A percentile compares a stretch with the other conserved stretches of the same genome.
Evolutionary conservation across 1,140 invertebrate species (phyloP).

Genomic region (Pogonus chalceus): DNA sequence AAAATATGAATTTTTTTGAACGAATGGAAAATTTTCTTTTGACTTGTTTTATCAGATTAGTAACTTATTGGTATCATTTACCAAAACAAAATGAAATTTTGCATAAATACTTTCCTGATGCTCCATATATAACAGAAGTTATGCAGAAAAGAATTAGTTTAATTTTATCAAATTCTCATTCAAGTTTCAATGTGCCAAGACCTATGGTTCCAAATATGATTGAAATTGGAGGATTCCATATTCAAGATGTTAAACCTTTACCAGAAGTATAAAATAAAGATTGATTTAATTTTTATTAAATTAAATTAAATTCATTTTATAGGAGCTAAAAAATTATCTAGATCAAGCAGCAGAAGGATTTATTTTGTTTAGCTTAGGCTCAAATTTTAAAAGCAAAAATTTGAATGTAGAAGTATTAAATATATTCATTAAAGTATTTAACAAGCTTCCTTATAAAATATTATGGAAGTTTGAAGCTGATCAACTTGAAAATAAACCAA

Average conservation of each 20-base stretch:
- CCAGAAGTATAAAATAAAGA: too few species aligned
- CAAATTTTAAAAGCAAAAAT: conserved; percentile 36
- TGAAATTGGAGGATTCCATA: conserved; percentile 44
- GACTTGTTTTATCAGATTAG: background rate
- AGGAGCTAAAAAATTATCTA: conserved; percentile 38
- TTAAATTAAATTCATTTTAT: too few species aligned
- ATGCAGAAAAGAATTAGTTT: conserved; percentile 8
- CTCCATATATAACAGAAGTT: conserved; percentile 10
- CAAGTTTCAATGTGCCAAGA: conserved; percentile 15
- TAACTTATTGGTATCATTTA: background rate
- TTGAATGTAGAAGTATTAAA: conserved; percentile 32
- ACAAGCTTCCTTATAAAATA: conserved; percentile 41
- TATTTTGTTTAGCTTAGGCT: conserved; percentile 44
- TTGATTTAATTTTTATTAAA: too few species aligned
- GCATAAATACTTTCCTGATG: conserved; percentile 13
- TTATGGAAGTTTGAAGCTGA: conserved; percentile 49
- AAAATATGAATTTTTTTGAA: conserved; percentile 39
- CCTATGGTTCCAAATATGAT: conserved; percentile 39
- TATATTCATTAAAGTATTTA: conserved; percentile 37
- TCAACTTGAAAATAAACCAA: conserved; percentile 34
- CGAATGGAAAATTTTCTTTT: conserved; percentile 28
- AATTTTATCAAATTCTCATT: conserved; percentile 17
- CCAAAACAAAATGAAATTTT: conserved; percentile 9
- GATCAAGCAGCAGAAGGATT: conserved; percentile 39
- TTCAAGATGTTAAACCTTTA: conserved; percentile 34